phyloP scores from a whole-genome alignment of 2,888 invertebrate species.

The Drosophila rellima region DNA sequence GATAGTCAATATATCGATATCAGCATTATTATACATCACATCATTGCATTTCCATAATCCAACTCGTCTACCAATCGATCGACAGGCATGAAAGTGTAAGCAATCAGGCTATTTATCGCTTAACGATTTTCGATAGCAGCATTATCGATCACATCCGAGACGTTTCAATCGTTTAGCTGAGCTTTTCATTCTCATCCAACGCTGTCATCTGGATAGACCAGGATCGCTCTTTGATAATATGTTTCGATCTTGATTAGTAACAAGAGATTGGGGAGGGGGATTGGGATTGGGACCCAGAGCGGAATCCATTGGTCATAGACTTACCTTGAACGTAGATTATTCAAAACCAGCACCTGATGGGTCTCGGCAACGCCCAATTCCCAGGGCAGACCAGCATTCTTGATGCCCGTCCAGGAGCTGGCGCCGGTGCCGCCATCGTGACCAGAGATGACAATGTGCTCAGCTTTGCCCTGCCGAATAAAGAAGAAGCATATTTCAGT shows the following conservation, averaged over 20 bases:
- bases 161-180: constrained; percentile 20
- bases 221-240: constrained; percentile 83
- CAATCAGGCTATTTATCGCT: constrained; percentile 44
- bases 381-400: constrained; percentile 99
- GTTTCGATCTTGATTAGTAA: constrained; percentile 83
- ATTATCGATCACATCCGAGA: constrained; percentile 26
- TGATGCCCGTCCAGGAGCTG: constrained; percentile 99
- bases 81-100: constrained; percentile 9
- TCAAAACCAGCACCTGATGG: constrained; percentile 97
- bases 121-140: constrained; percentile 5
- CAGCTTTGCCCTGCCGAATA: constrained; percentile 95
- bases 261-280: constrained; percentile 58
- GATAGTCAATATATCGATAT: background rate
- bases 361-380: constrained; percentile 99
- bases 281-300: constrained; percentile 47
- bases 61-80: background rate
- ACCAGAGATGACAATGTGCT: constrained; percentile 99
- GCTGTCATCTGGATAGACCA: constrained; percentile 85
- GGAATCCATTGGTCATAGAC: constrained; percentile 65
- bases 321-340: constrained; percentile 93
- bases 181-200: constrained; percentile 65
- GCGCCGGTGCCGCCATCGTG: constrained; percentile 99
- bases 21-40: constrained; percentile 12
- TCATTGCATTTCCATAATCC: background rate
- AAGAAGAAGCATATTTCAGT: background rate